Evolutionary conservation across 2,797 vertebrate genomes (phyloP).

Genomic region (Urophycis tenuis): DNA sequence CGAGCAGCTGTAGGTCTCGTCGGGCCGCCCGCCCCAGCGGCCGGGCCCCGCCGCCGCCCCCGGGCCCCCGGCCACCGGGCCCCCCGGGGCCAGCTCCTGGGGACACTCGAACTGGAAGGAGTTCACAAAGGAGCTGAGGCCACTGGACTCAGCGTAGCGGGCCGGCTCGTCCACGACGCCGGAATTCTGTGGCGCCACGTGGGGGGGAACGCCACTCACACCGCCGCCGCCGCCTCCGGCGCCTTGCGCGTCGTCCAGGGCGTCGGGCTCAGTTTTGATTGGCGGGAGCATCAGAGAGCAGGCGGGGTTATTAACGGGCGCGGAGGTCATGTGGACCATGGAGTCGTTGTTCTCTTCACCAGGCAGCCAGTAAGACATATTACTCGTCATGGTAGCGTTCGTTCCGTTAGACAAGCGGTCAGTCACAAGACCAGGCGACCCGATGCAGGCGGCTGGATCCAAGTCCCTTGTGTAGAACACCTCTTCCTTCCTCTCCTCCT

Average conservation of each 20-base stretch:
- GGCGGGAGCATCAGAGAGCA: neutral
- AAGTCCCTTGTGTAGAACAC: neutral
- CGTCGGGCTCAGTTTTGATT: neutral
- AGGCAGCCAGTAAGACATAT: neutral
- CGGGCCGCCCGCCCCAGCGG: neutral
- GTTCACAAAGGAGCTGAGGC: conserved; percentile 1
- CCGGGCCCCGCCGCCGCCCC: neutral
- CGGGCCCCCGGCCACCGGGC: neutral
- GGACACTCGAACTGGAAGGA: neutral
- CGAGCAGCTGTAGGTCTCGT: conserved; percentile 1
- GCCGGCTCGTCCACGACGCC: neutral
- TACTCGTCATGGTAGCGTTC: neutral
- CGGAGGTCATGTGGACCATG: neutral
- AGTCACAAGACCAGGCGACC: neutral
- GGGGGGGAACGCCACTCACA: neutral
- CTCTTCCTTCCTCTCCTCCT: neutral
- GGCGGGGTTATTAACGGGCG: neutral
- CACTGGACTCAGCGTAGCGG: neutral
- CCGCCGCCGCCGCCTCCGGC: neutral
- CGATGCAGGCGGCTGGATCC: neutral
- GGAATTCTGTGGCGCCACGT: neutral
- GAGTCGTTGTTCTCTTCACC: neutral
- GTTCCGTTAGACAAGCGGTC: neutral
- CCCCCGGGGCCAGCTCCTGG: neutral
- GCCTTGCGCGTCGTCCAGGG: neutral